Conservation (phyloP, 2,113 vertebrate species). For the Etia nguti region DNA sequence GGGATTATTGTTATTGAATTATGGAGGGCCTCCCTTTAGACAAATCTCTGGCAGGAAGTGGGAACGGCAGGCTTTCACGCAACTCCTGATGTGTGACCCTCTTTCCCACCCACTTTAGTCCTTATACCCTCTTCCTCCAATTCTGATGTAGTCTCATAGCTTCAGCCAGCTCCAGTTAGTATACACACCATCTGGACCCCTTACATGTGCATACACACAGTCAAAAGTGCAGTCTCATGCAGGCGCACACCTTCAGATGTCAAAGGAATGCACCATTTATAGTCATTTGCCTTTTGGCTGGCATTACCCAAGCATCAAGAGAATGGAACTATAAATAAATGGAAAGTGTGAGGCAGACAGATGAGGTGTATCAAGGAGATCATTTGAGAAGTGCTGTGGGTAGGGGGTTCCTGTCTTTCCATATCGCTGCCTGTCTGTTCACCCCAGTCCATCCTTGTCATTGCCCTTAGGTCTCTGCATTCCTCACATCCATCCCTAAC, state of each 20-base stretch:
- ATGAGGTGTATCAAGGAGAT: conserved; percentile 26
- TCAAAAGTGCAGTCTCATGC: background rate
- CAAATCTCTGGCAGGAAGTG: conserved; percentile 47
- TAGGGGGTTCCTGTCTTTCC: conserved; percentile 32
- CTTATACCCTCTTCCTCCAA: background rate
- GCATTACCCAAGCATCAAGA: conserved; percentile 17
- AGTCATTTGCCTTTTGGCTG: conserved; percentile 34
- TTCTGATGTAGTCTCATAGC: background rate
- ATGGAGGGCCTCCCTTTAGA: conserved; percentile 58
- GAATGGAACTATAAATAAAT: background rate
- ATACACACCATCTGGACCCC: background rate
- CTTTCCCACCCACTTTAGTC: background rate
- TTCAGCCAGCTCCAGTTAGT: background rate
- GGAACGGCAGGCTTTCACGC: conserved; percentile 31
- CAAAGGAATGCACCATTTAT: conserved; percentile 38
- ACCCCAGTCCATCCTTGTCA: conserved; percentile 7
- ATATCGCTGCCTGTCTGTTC: conserved; percentile 49
- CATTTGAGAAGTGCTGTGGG: background rate
- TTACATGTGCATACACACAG: background rate
- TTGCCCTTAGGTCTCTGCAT: conserved; percentile 47
- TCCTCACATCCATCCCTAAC: conserved; percentile 30
- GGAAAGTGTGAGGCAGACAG: conserved; percentile 27
- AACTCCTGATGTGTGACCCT: conserved; percentile 46
- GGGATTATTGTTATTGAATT: conserved; percentile 79
- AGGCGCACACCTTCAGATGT: background rate